Evolutionary conservation across 2,797 vertebrate genomes (phyloP), one percentile per base, ranked within the genome.

Genomic region (Borostomias antarcticus): DNA sequence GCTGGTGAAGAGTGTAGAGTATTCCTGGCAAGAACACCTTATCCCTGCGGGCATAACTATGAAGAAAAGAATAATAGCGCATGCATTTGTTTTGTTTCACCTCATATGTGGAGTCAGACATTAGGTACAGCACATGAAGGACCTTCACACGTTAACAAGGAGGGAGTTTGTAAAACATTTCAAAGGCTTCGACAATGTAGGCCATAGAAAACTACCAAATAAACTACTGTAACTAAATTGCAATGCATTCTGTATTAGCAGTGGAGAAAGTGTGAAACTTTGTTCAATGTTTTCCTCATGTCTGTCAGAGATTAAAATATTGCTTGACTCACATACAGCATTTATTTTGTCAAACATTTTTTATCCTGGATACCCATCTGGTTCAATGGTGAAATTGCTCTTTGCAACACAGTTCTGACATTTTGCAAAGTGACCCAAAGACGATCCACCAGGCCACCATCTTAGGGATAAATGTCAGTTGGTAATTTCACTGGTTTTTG

Each of bases 161-260:
- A 76, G 61, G 66, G 72, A 73, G 69, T 75, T 73, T 74, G 47
- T 48, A 69, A 68, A 69, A 64, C 8, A 25, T 37, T 37, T 29
- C 15, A 47, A 45, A 45, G 4, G 4, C 15, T 60, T 21, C n/a
- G 7, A 37, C 45, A 30, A 30, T 4, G 25, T 30, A n/a, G 6
- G 17, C 17, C 2, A 5, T 28, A 80, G 82, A 75, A 70, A 71
- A 1, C 56, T 80, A 82, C 81, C 81, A 83, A 83, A 88, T 84
- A 75, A 82, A 28, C 13, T 10, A 54, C 6, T 70, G 74, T 78
- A 72, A 62, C 54, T 28, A 59, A 72, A 58, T 71, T 50, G 75
- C 62, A 73, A 80, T 85, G 78, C 88, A 85, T 72, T 67, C 72
- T 78, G 72, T 69, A 64, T 66, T 7, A 68, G 62, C 59, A 56